Base-by-base conservation (phyloP, 2,888 invertebrate genomes). In the Pyrrhosoma nymphula region DNA sequence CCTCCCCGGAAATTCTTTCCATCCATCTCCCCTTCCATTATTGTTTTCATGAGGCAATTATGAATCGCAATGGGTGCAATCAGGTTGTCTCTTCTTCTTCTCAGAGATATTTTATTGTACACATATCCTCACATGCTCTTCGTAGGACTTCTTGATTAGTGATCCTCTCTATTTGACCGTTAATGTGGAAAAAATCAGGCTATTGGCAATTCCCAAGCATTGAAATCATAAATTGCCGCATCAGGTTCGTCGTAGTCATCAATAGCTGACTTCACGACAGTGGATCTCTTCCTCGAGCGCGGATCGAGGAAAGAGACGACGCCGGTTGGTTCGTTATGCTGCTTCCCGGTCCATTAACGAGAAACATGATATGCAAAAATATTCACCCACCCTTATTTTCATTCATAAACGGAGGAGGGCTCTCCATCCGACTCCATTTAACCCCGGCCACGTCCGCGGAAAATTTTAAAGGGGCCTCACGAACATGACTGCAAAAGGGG, bases 321-420 rank as follows among this genome's bases (percentile, higher is more conserved):
- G 30, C 82, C 16, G 35, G 35, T 82, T 35, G 35, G 16, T 82
- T 82, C 82, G 35, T 35, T 82, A 82, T 82, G 30, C 82, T 35
- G 30, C 35, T 35, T 82, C 35, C 26, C 82, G 26, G 30, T 35
- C 82, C 82, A 82, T 82, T 30, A 82, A 82, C 82, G 82, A 82
- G 30, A 82, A 82, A 82, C 82, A 82, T 82, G 82, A 82, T 82
- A 82, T 82, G 82, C 82, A 30, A 82, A 82, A 82, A 82, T 35
- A 82, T 82, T 82, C 82, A 82, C 14, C 82, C 82, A 16, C 82
- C 23, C 69, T 82, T 82, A 82, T 82, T 82, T 82, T 82, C 82
- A 82, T 82, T 82, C 82, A 82, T 82, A 82, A 82, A 82, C 82
- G 82, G 35, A 82, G 47, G 60, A 60, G 82, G 82, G 35, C 82